phyloP scores from a whole-genome alignment of 2,113 vertebrate species.

The Oncorhynchus masou region DNA sequence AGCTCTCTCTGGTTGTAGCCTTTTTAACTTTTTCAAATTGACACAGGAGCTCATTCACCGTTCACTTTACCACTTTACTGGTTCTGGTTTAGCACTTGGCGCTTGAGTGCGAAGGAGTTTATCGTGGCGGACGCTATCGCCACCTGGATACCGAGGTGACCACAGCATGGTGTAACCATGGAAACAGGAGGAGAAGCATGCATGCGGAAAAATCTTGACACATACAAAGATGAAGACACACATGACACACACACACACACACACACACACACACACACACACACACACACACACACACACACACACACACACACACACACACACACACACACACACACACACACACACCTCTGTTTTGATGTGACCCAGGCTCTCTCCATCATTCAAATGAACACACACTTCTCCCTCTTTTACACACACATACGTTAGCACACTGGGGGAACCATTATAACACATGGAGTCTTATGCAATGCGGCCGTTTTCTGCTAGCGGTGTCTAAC shows the following conservation, averaged over 20 bases:
- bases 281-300: background rate
- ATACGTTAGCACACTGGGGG: slow-evolving; percentile 26
- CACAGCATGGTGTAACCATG: no score
- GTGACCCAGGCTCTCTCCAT: background rate
- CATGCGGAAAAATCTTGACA: background rate
- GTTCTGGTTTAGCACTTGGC: no score
- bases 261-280: background rate
- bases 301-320: slow-evolving; percentile 2
- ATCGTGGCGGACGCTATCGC: no score
- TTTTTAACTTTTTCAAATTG: no score
- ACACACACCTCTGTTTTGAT: background rate
- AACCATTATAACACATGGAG: slow-evolving; percentile 47
- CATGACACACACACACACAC: slow-evolving; percentile 5
- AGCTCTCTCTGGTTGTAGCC: no score
- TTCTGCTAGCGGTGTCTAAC: slow-evolving; percentile 34
- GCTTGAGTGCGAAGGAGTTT: no score
- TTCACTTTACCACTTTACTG: no score
- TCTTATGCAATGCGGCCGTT: slow-evolving; percentile 47
- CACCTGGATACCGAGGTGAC: no score
- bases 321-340: background rate
- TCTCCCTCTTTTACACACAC: background rate
- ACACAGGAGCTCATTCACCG: no score
- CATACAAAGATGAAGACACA: slow-evolving; percentile 14
- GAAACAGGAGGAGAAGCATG: background rate
- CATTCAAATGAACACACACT: slow-evolving; percentile 2